Conservation (phyloP, 2,797 vertebrate species). For the Gephyroberyx darwinii region DNA sequence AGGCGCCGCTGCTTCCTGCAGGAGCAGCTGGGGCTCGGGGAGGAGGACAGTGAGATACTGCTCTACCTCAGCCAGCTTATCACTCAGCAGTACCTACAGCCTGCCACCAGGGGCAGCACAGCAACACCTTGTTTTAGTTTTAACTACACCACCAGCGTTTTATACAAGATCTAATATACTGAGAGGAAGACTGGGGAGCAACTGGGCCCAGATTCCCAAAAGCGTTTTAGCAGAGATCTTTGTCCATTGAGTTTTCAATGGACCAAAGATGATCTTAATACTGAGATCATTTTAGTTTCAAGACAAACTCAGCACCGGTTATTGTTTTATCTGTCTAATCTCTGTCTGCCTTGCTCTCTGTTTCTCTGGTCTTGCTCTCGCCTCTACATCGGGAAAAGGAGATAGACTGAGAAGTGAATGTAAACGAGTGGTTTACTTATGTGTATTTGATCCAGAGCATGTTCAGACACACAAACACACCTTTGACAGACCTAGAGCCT, state of each 20-base stretch:
- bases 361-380: slow-evolving; percentile 17
- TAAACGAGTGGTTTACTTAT: slow-evolving; percentile 32
- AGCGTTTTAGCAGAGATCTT: slow-evolving; percentile 43
- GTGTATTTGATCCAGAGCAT: slow-evolving; percentile 36
- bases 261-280: slow-evolving; percentile 34
- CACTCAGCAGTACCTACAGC: slow-evolving; percentile 88
- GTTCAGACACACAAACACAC: slow-evolving; percentile 25
- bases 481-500: slow-evolving; percentile 11
- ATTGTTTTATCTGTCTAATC: slow-evolving; percentile 42
- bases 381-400: slow-evolving; percentile 30
- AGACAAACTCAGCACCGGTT: slow-evolving; percentile 47
- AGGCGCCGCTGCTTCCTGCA: slow-evolving; percentile 87
- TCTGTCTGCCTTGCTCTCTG: slow-evolving; percentile 43
- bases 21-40: slow-evolving; percentile 88
- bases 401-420: slow-evolving; percentile 39
- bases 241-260: slow-evolving; percentile 47
- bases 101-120: slow-evolving; percentile 69
- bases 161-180: slow-evolving; percentile 92
- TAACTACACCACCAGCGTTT: slow-evolving; percentile 93
- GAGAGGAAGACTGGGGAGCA: slow-evolving; percentile 21
- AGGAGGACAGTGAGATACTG: slow-evolving; percentile 91
- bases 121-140: slow-evolving; percentile 84
- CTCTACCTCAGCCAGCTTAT: slow-evolving; percentile 94
- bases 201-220: neutral
- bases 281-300: slow-evolving; percentile 47